Evolutionary conservation across 1,140 invertebrate genomes (phyloP).

Genomic region (Physella acuta): DNA sequence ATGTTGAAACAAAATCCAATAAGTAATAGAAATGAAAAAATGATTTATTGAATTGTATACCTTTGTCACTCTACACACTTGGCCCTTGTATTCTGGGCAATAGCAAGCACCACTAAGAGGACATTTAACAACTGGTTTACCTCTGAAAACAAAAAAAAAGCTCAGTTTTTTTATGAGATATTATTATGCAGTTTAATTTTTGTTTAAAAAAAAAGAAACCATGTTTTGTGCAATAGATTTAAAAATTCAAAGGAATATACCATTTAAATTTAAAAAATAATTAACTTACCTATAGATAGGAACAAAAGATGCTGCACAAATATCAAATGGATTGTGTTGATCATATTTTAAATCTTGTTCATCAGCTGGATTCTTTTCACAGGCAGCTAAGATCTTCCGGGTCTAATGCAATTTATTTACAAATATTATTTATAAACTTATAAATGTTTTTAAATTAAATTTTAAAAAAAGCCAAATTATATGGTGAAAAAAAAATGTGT

Average conservation of each 20-base stretch:
- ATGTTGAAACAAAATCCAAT: background rate
- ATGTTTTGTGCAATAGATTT: background rate
- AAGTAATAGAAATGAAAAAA: background rate
- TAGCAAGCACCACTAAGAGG: constrained; percentile 90
- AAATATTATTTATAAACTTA: too few species aligned
- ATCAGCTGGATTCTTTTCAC: constrained; percentile 88
- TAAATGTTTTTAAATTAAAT: too few species aligned
- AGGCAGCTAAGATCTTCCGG: constrained; percentile 85
- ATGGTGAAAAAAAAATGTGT: too few species aligned
- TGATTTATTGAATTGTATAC: constrained; percentile 35
- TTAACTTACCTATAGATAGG: constrained; percentile 77
- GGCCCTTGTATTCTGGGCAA: constrained; percentile 82
- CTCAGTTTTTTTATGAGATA: background rate
- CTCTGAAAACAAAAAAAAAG: constrained; percentile 60
- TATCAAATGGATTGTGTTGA: constrained; percentile 95
- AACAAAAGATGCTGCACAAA: constrained; percentile 88
- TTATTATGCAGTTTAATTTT: background rate
- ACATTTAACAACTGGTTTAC: constrained; percentile 93
- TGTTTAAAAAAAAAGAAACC: too few species aligned
- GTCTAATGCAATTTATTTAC: too few species aligned
- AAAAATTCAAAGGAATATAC: constrained; percentile 1
- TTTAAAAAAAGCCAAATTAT: too few species aligned
- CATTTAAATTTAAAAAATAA: constrained; percentile 6
- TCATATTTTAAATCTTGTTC: constrained; percentile 90
- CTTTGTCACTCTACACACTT: constrained; percentile 72